phyloP scores from a whole-genome alignment of 2,888 invertebrate species.

The Orchesellides sinensis region DNA sequence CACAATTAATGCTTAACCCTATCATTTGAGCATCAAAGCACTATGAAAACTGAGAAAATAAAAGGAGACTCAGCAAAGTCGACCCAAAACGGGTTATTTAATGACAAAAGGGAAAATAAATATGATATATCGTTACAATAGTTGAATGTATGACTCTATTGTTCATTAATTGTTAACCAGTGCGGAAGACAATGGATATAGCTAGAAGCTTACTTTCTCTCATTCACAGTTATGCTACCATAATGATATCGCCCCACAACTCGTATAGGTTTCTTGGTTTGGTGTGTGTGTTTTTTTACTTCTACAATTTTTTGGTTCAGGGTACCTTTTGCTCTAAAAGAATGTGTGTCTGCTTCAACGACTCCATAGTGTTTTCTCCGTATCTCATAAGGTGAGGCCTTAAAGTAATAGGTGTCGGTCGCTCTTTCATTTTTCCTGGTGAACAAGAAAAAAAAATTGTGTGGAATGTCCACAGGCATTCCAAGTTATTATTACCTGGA shows the following conservation, averaged over 20 bases:
- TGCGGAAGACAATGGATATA: constrained; percentile 17
- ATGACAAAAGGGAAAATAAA: background rate
- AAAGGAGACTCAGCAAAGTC: background rate
- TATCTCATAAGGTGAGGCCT: background rate
- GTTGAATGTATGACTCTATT: background rate
- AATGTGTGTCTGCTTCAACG: background rate
- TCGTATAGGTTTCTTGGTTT: too few relatives aligned
- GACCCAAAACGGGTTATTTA: background rate
- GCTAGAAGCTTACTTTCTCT: background rate
- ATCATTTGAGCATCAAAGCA: background rate
- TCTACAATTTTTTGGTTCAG: background rate
- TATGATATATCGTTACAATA: constrained; percentile 5
- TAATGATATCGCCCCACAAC: background rate
- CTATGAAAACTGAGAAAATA: background rate
- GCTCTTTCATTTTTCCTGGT: constrained; percentile 19
- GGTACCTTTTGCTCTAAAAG: background rate
- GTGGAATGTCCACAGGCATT: constrained; percentile 58
- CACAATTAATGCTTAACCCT: background rate
- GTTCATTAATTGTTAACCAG: constrained; percentile 38
- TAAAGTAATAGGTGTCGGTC: constrained; percentile 44
- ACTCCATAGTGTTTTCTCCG: constrained; percentile 4
- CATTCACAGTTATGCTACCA: background rate
- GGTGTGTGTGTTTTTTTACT: background rate
- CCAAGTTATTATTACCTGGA: constrained; percentile 59
- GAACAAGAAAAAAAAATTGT: constrained; percentile 32